Base-by-base conservation (phyloP, 2,797 vertebrate genomes). In the Paedocypris micromegethes region DNA sequence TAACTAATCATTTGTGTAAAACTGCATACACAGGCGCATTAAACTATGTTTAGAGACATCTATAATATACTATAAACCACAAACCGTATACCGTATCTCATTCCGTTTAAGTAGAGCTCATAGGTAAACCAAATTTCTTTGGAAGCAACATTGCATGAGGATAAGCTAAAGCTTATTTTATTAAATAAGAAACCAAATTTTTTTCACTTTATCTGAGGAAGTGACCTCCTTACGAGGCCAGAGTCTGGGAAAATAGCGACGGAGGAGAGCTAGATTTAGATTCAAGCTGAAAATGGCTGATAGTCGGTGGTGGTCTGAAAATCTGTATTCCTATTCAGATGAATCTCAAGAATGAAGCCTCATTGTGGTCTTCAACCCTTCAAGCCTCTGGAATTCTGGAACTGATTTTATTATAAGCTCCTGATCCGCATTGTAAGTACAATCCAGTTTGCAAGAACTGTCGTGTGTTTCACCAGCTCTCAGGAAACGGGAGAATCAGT, bases 141-240 rank as follows among this genome's bases (percentile, higher is more conserved):
- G 78, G 79, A 78, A 72, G 82, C 77, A 78, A 79, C 76, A 72
- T 68, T 88, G 89, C 89, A 90, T 90, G 88, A 83, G 79, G 76
- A 80, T 82, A 85, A 82, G 81, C 85, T 82, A 84, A 83, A 72
- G 82, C 80, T 84, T 74, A 85, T 78, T 85, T 83, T 73, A 47
- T 65, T 59, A 75, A 74, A 58, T 55, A 74, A 58, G 44, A 66
- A 70, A 42, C 53, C 9, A 47, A 57, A 70, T 68, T 68, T 45
- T 44, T 47, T 50, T 23, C 23, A 23, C 40, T 75, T 60, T 72
- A 67, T 72, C 73, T 76, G 50, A 51, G 72, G 49, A 54, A 48
- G 4, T 23, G 43, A 44, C 45, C 70, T 54, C 56, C 6, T 63
- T 55, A 54, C 5, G 40, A 54, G 23, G 41, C 5, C 6, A 37